A percentile compares a stretch with the other conserved stretches of the same genome.
phyloP scores from a whole-genome alignment of 2,888 invertebrate genomes.

The Pimpla rufipes region DNA sequence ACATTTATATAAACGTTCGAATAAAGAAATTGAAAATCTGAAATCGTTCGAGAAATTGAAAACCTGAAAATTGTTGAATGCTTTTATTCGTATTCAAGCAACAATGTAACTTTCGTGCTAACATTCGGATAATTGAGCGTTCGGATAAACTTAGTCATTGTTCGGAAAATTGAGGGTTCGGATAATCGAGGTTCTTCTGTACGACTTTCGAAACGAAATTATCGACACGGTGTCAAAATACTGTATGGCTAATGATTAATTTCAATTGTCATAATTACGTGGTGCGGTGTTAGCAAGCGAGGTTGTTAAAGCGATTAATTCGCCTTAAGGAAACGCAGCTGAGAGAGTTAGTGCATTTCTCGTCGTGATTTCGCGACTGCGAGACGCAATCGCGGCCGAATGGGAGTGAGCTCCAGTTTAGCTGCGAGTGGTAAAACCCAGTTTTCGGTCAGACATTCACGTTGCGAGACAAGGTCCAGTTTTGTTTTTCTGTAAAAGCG shows the following conservation, averaged over 20 bases:
- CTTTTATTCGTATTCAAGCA: too few species aligned
- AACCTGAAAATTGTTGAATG: too few species aligned
- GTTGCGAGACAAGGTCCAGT: neutral
- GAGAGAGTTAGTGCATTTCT: constrained; percentile 1
- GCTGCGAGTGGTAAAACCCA: constrained; percentile 28
- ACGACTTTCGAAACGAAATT: neutral
- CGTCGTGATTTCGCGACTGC: neutral
- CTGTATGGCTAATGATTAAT: neutral
- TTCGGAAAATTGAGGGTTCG: too few species aligned
- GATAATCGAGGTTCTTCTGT: too few species aligned
- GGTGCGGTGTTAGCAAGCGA: constrained; percentile 19
- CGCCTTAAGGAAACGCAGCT: constrained; percentile 27
- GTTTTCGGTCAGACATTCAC: constrained; percentile 28
- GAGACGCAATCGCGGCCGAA: neutral
- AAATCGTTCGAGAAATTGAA: too few species aligned
- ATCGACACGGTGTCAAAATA: constrained; percentile 2
- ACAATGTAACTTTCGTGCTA: too few species aligned
- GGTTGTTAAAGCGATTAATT: constrained; percentile 39
- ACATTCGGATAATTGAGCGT: too few species aligned
- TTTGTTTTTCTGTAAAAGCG: neutral
- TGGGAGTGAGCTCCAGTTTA: neutral
- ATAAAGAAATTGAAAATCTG: too few species aligned
- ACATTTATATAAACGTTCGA: too few species aligned
- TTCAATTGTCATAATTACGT: constrained; percentile 9
- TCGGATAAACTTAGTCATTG: too few species aligned